phyloP scores from a whole-genome alignment of 2,113 vertebrate species.

The Uropsilus gracilis region DNA sequence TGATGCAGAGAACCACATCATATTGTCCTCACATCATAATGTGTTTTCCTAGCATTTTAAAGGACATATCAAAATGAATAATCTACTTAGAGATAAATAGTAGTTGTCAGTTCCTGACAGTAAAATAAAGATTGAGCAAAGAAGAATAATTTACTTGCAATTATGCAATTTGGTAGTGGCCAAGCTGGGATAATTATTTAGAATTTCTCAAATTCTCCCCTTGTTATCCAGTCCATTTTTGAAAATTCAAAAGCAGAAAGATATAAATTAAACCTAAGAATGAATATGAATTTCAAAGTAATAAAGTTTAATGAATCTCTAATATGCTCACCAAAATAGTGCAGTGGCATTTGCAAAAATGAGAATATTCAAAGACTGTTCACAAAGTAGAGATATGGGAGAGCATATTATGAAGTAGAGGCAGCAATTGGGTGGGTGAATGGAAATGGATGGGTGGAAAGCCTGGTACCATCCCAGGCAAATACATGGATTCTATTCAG shows the following conservation, averaged over 20 bases:
- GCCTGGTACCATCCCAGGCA: neutral
- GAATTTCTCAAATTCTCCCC: slow-evolving; percentile 56
- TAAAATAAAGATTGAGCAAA: slow-evolving; percentile 60
- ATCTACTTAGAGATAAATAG: slow-evolving; percentile 64
- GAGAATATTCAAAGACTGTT: slow-evolving; percentile 35
- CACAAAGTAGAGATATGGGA: neutral
- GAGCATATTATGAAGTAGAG: neutral
- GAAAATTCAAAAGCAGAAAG: slow-evolving; percentile 62
- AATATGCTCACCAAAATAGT: slow-evolving; percentile 7
- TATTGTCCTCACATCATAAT: slow-evolving; percentile 7
- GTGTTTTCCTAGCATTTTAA: slow-evolving; percentile 44
- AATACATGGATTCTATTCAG: neutral
- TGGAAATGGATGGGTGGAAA: neutral
- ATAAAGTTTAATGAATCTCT: slow-evolving; percentile 65
- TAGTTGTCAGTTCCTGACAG: slow-evolving; percentile 50
- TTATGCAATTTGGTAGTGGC: slow-evolving; percentile 50
- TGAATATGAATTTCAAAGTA: slow-evolving; percentile 55
- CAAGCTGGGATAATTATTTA: slow-evolving; percentile 73
- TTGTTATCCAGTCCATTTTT: slow-evolving; percentile 46
- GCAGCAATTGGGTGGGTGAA: neutral
- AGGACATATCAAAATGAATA: slow-evolving; percentile 69
- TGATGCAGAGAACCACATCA: neutral
- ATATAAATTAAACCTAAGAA: slow-evolving; percentile 50
- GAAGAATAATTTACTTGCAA: slow-evolving; percentile 65
- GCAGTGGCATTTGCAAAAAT: slow-evolving; percentile 9